Conservation (phyloP, 2,797 vertebrate genomes). For the Pantherophis vulpinus region DNA sequence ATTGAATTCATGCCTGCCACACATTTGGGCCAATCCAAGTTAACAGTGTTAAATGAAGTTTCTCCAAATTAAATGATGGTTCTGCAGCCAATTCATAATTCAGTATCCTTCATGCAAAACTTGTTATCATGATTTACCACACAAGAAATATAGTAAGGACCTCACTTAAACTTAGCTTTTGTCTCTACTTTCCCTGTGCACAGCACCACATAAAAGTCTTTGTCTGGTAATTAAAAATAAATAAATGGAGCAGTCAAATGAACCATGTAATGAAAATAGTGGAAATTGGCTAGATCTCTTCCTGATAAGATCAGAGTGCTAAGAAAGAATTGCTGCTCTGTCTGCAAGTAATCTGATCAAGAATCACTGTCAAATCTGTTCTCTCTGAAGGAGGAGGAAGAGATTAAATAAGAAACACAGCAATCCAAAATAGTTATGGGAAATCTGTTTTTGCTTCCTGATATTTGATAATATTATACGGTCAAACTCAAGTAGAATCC, state of each 20-base stretch:
- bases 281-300: slow-evolving; percentile 52
- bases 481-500: neutral
- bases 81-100: slow-evolving; percentile 8
- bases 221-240: neutral
- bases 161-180: slow-evolving; percentile 16
- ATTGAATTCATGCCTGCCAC: neutral
- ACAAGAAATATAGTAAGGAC: slow-evolving; percentile 13
- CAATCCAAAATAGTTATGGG: slow-evolving; percentile 16
- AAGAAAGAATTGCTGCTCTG: slow-evolving; percentile 42
- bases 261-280: slow-evolving; percentile 54
- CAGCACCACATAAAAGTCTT: neutral
- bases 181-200: neutral
- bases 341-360: slow-evolving; percentile 20
- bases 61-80: slow-evolving; percentile 22
- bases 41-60: slow-evolving; percentile 14
- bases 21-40: neutral
- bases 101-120: neutral
- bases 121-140: slow-evolving; percentile 35
- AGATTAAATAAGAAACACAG: slow-evolving; percentile 9
- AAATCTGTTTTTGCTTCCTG: neutral
- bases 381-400: neutral
- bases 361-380: slow-evolving; percentile 33
- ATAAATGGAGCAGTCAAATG: slow-evolving; percentile 35
- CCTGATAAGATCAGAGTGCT: slow-evolving; percentile 51
- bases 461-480: neutral